phyloP scores from a whole-genome alignment of 35 echinoderm and acorn worm genomes.

The Strongylocentrotus purpuratus region DNA sequence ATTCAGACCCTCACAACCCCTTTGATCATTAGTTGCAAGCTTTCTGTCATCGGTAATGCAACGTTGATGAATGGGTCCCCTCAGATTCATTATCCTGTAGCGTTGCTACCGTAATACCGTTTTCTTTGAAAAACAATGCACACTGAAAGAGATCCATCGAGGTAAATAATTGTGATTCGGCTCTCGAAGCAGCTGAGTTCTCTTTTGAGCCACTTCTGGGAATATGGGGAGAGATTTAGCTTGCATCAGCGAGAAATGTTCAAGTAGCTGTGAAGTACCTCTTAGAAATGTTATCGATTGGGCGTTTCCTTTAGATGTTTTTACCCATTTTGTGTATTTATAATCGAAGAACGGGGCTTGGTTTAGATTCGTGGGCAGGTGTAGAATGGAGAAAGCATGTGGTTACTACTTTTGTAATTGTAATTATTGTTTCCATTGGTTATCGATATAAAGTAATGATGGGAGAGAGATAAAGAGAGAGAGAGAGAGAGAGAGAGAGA shows the following conservation, averaged over 20 bases:
- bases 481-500: too few relatives aligned
- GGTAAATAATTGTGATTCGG: background rate
- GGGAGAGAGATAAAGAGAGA: too few relatives aligned
- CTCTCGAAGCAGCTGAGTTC: background rate
- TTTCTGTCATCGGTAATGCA: background rate
- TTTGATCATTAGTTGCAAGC: background rate
- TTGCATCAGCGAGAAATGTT: background rate
- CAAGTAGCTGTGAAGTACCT: background rate
- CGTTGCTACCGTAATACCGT: background rate
- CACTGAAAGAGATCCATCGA: background rate
- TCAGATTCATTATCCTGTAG: background rate
- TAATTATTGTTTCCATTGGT: background rate
- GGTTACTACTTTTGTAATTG: background rate
- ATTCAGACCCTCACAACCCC: background rate
- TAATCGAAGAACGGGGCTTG: background rate
- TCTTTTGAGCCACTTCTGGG: background rate
- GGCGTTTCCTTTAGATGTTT: background rate
- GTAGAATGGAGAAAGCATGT: background rate
- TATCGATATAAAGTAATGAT: background rate
- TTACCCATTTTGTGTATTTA: background rate
- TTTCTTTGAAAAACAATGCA: background rate
- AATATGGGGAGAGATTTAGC: background rate
- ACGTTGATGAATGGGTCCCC: background rate
- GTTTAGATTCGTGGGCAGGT: background rate
- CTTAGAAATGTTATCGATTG: background rate